These are phyloP conservation scores for Acronicta aceris DNA, from an alignment of 2,888 invertebrate species.

Conservation along the genomic window DNA sequence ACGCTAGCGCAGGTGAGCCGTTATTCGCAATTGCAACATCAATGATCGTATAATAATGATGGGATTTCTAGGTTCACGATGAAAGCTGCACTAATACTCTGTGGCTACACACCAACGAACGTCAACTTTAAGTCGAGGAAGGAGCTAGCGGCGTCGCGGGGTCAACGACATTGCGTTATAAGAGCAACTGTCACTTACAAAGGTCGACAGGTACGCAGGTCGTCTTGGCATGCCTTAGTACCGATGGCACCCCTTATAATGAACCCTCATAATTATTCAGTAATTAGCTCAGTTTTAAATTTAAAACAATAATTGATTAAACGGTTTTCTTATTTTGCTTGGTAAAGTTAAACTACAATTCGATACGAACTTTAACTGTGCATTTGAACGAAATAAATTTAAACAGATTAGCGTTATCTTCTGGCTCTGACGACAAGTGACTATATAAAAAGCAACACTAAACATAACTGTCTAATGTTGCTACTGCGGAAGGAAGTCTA, in stretches of 20 bases:
- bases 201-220: constrained; percentile 78
- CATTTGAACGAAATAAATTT: constrained; percentile 12
- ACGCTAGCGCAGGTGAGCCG: constrained; percentile 54
- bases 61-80: constrained; percentile 73
- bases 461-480: constrained; percentile 24
- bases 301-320: not conserved
- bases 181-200: constrained; percentile 87
- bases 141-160: constrained; percentile 68
- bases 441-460: constrained; percentile 43
- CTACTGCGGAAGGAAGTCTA: constrained; percentile 63
- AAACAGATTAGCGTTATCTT: constrained; percentile 20
- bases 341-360: not conserved
- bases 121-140: constrained; percentile 65
- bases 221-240: constrained; percentile 36
- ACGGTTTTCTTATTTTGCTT: not conserved
- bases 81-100: constrained; percentile 66
- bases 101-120: constrained; percentile 53
- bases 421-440: constrained; percentile 32
- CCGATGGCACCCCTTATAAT: constrained; percentile 25
- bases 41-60: constrained; percentile 71
- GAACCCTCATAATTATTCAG: constrained; percentile 5
- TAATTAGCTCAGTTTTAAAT: not conserved
- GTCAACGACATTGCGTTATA: constrained; percentile 78
- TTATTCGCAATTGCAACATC: constrained; percentile 64
- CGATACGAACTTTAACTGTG: constrained; percentile 6